Evolutionary conservation across 2,797 vertebrate species (phyloP).

Genomic region (Luscinia megarhynchos): DNA sequence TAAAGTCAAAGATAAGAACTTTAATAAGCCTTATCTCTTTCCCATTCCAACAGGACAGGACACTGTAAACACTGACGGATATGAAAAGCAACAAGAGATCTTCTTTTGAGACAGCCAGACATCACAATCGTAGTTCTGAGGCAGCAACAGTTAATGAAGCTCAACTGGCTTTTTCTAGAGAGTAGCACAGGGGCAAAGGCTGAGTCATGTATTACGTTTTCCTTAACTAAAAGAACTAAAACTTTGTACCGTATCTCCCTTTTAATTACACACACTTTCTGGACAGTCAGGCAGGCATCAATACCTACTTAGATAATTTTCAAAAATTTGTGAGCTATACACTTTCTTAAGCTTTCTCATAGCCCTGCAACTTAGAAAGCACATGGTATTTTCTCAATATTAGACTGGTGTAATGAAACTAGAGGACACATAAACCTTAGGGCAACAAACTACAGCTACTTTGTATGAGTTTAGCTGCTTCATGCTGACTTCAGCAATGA

Average conservation of each 20-base stretch:
- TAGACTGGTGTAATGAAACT: not conserved
- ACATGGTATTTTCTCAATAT: not conserved
- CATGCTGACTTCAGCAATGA: not conserved
- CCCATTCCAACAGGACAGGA: slow-evolving; percentile 69
- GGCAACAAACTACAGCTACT: not conserved
- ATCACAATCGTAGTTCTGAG: slow-evolving; percentile 26
- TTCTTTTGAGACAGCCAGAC: slow-evolving; percentile 64
- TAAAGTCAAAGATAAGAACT: slow-evolving; percentile 87
- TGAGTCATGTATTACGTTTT: slow-evolving; percentile 1
- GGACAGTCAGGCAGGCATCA: not conserved
- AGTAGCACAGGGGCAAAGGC: slow-evolving; percentile 6
- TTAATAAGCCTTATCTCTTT: slow-evolving; percentile 89
- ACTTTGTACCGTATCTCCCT: not conserved
- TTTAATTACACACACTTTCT: slow-evolving; percentile 40
- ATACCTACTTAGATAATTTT: not conserved
- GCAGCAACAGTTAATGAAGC: slow-evolving; percentile 52
- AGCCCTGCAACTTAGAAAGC: not conserved
- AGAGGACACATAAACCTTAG: not conserved
- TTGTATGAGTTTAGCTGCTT: not conserved
- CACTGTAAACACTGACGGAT: slow-evolving; percentile 69
- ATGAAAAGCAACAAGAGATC: slow-evolving; percentile 80
- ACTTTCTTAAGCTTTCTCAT: not conserved
- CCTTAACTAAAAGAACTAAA: not conserved
- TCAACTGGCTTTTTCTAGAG: slow-evolving; percentile 30
- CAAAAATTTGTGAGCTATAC: not conserved